Percentiles rank a stretch among this genome's conserved stretches.
phyloP scores from a whole-genome alignment of 2,113 vertebrate genomes.

The Chrysochloris asiatica region DNA sequence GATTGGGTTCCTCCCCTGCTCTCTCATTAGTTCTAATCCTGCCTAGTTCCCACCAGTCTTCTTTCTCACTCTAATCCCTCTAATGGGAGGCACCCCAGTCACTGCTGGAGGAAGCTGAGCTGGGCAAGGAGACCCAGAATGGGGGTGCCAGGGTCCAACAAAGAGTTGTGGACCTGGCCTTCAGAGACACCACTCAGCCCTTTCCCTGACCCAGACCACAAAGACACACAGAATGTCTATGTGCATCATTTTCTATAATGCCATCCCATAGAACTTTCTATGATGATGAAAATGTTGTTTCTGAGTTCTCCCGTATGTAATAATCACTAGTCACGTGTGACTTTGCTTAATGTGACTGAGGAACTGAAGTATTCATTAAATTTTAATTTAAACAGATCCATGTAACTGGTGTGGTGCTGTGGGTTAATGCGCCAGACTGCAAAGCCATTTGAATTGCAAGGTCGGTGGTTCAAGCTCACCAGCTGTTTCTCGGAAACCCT shows the following conservation, averaged over 20 bases:
- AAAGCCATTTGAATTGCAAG: no score
- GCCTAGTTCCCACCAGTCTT: constrained; percentile 65
- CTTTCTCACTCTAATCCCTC: constrained; percentile 46
- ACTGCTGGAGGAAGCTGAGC: not conserved
- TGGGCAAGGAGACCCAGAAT: not conserved
- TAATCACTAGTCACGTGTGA: not conserved
- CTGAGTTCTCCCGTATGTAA: not conserved
- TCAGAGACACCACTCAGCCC: not conserved
- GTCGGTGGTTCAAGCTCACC: no score
- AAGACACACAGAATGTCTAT: not conserved
- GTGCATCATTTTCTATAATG: no score
- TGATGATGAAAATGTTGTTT: not conserved
- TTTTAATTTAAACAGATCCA: not conserved
- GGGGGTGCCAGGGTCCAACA: not conserved
- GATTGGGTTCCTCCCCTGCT: constrained; percentile 38
- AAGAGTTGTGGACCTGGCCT: not conserved
- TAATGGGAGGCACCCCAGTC: not conserved
- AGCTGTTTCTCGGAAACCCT: no score
- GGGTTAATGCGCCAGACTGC: no score
- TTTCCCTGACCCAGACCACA: not conserved
- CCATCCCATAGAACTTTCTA: not conserved
- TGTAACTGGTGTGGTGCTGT: no score
- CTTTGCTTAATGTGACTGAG: not conserved
- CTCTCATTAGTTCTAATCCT: constrained; percentile 65
- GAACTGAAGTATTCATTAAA: not conserved